Percentiles rank a stretch among this genome's conserved stretches.
Evolutionary conservation across 2,113 vertebrate genomes (phyloP).

Genomic region (Lepisosteus osseus): DNA sequence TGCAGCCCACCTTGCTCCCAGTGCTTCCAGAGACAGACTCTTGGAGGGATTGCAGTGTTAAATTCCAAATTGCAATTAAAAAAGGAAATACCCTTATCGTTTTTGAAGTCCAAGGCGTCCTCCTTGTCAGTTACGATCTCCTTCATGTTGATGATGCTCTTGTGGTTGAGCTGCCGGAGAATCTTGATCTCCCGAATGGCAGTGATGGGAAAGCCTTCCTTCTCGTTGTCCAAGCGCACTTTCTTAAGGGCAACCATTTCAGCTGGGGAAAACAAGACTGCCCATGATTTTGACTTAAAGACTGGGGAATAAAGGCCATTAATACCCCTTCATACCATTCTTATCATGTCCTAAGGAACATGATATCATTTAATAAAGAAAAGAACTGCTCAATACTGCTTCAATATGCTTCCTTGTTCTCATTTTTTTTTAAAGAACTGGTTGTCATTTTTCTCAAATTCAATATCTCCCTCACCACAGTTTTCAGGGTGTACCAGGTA

Average conservation of each 20-base stretch:
- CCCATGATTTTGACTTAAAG: neutral
- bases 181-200: conserved; percentile 84
- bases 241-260: conserved; percentile 84
- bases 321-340: too few relatives aligned
- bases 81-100: conserved; percentile 70
- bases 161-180: conserved; percentile 77
- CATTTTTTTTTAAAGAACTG: too few relatives aligned
- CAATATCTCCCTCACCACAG: too few relatives aligned
- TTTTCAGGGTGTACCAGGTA: too few relatives aligned
- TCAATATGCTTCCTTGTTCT: too few relatives aligned
- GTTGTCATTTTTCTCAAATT: too few relatives aligned
- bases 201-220: conserved; percentile 84
- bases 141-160: conserved; percentile 86
- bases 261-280: conserved; percentile 43
- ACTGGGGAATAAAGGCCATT: too few relatives aligned
- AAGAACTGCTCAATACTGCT: too few relatives aligned
- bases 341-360: too few relatives aligned
- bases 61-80: neutral
- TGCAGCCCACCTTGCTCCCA: too few relatives aligned
- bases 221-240: conserved; percentile 81
- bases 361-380: too few relatives aligned
- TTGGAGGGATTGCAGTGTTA: neutral
- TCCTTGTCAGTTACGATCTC: conserved; percentile 83
- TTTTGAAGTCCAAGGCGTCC: conserved; percentile 82
- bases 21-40: too few relatives aligned